phyloP scores from a whole-genome alignment of 1,140 invertebrate species.

The Lordiphosa collinella region DNA sequence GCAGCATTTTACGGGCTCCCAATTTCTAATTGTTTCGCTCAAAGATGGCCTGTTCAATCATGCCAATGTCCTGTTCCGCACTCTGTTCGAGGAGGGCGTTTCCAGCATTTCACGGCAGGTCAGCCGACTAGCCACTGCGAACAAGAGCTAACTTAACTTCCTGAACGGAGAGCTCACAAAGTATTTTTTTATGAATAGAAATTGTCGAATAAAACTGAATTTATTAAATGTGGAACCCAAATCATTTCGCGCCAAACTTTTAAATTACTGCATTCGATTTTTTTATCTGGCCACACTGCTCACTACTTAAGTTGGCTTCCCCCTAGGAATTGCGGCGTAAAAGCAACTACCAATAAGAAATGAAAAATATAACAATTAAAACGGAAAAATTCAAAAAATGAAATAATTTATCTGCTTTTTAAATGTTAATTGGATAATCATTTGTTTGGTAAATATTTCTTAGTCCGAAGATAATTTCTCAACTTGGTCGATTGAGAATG shows the following conservation, averaged over 20 bases:
- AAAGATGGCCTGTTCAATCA: slow-evolving; percentile 99
- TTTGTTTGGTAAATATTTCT: too few species aligned
- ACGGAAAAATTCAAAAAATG: too few species aligned
- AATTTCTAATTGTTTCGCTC: slow-evolving; percentile 99
- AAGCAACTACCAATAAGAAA: too few species aligned
- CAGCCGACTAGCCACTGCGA: slow-evolving; percentile 28
- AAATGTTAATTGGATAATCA: too few species aligned
- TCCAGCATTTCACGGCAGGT: slow-evolving; percentile 90
- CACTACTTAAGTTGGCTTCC: too few species aligned
- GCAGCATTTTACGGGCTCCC: slow-evolving; percentile 94
- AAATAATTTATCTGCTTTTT: too few species aligned
- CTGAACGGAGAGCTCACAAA: neutral
- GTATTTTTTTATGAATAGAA: neutral
- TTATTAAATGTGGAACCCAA: neutral
- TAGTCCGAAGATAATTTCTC: too few species aligned
- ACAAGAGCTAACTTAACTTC: slow-evolving; percentile 22
- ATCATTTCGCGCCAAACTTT: neutral
- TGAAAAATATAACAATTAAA: too few species aligned
- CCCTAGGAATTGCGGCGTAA: too few species aligned
- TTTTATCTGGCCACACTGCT: neutral
- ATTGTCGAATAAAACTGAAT: neutral
- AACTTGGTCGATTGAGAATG: too few species aligned
- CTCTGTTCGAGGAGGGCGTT: slow-evolving; percentile 96
- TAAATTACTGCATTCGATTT: neutral
- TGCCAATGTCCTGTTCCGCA: slow-evolving; percentile 98